Percentiles rank a stretch among this genome's conserved stretches.
phyloP scores from a whole-genome alignment of 2,797 vertebrate genomes.

The Sus cebifrons region DNA sequence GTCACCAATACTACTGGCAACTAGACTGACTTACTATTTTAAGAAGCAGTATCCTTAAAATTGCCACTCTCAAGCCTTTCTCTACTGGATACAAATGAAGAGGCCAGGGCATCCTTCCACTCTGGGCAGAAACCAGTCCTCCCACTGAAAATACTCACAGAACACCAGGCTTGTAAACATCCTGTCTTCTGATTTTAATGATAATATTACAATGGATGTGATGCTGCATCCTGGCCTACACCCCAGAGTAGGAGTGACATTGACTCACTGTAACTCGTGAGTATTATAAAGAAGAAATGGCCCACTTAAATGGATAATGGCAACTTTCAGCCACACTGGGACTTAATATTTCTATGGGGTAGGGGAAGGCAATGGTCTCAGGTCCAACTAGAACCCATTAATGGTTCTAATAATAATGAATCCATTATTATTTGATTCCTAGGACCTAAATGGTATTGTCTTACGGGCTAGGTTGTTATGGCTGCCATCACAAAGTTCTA shows the following conservation, averaged over 20 bases:
- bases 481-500: background rate
- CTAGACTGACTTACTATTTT: no score
- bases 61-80: conserved; percentile 1
- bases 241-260: conserved; percentile 75
- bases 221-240: conserved; percentile 68
- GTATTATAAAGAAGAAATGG: conserved; percentile 52
- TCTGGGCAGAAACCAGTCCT: conserved; percentile 70
- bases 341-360: background rate
- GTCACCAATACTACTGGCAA: background rate
- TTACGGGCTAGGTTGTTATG: background rate
- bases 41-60: conserved; percentile 8
- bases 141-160: conserved; percentile 71
- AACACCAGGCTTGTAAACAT: conserved; percentile 70
- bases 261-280: conserved; percentile 68
- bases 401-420: background rate
- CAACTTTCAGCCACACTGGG: conserved; percentile 31
- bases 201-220: conserved; percentile 70
- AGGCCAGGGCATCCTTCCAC: conserved; percentile 40
- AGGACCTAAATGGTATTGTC: conserved; percentile 2
- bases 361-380: background rate
- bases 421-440: background rate
- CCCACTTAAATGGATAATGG: conserved; percentile 38
- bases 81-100: conserved; percentile 22
- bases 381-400: background rate
- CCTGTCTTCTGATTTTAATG: conserved; percentile 79